Evolutionary conservation across 2,888 invertebrate species (phyloP).

Genomic region (Drosophila suboccidentalis): DNA sequence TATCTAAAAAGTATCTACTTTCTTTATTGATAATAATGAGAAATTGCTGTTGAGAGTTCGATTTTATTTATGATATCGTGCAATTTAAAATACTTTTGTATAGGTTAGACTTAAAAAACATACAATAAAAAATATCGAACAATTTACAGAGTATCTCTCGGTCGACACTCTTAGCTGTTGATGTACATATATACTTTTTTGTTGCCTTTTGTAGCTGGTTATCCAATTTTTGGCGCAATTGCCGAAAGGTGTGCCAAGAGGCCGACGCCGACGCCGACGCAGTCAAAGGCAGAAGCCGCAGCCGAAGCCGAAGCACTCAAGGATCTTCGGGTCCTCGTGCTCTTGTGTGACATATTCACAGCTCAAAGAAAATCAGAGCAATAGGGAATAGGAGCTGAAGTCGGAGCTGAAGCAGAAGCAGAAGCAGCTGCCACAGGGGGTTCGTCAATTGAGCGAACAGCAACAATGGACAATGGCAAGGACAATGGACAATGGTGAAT

Average conservation of each 20-base stretch:
- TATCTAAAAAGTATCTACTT: no score
- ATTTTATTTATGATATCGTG: no score
- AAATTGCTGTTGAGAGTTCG: no score
- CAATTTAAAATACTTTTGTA: no score
- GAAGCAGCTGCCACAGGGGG: constrained; percentile 36
- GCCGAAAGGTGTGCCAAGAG: constrained; percentile 53
- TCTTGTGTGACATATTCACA: constrained; percentile 60
- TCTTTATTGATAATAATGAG: no score
- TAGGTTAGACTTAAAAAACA: background rate
- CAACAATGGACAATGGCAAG: constrained; percentile 43
- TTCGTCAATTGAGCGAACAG: constrained; percentile 61
- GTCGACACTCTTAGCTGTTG: constrained; percentile 4
- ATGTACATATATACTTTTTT: constrained; percentile 7
- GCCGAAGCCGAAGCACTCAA: constrained; percentile 25
- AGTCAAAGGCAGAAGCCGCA: constrained; percentile 8
- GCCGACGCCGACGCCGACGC: constrained; percentile 8
- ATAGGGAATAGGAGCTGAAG: background rate
- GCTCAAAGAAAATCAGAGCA: constrained; percentile 54
- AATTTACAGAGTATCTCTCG: background rate
- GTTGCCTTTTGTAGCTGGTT: constrained; percentile 37
- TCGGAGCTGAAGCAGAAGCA: background rate
- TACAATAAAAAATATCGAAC: background rate
- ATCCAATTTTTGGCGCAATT: constrained; percentile 70
- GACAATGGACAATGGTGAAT: background rate
- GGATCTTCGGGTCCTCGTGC: constrained; percentile 29